Base-by-base conservation (phyloP, 2,797 vertebrate genomes). In the Sparus aurata region DNA sequence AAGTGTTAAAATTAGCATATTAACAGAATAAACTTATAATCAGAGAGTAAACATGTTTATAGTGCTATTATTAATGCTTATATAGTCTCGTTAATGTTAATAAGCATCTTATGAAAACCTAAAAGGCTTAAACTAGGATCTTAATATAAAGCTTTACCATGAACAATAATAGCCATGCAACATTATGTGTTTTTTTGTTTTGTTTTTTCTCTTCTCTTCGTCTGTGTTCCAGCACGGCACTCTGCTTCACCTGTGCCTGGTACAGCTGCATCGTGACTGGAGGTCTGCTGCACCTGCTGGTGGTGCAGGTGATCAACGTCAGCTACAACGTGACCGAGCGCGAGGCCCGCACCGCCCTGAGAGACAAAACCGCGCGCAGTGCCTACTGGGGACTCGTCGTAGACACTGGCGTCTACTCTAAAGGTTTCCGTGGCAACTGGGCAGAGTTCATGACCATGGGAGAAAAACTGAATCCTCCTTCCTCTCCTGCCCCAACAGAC, bases 221-320 rank as follows among this genome's bases (percentile, higher is more conserved):
- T 79, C 27, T 89, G 55, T 74, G 18, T 83, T 86, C 53, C 93
- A 99, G 98, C 88, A 90, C 96, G 1, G 97, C 98, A 0, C 95
- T 99, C 60, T 96, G 96, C 58, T 99, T 98, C 95, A 99, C 98
- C 91, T 99, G 98, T 65, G 97, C 96, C 10, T 99, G 98, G 98
- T 99, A 99, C 95, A 95, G 97, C 88, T 94, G 95, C 69, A 96
- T 99, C n/a, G 95, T 99, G 91, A 97, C 97, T 0, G 95, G 89
- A 0, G 97, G 97, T 22, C 93, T 99, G 90, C 95, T 97, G 67
- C 98, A 98, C 92, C 94, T 99, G 87, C 95, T 99, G 83, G 53
- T 97, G 15, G 93, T 97, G 75, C 98, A 99, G 94, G 85, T 98
- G 61, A 91, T 98, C 79, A 99, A 99, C 85, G 93, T 99, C 95